Conservation (phyloP, 2,113 vertebrate species). For the Spilogale gracilis region DNA sequence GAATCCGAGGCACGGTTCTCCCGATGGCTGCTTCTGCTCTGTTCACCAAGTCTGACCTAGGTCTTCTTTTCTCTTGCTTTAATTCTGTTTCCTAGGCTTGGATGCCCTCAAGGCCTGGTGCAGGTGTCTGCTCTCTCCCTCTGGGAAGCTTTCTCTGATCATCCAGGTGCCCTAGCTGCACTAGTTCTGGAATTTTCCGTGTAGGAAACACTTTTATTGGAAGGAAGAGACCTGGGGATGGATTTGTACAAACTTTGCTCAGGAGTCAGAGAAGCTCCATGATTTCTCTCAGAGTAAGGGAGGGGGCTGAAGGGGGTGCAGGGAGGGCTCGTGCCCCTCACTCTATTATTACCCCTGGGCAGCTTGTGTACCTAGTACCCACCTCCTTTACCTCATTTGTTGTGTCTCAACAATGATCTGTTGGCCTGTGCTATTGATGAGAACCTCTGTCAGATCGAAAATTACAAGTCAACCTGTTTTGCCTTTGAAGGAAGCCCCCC, state of each 20-base stretch:
- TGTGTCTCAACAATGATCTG: background rate
- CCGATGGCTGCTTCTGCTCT: background rate
- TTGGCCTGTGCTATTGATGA: background rate
- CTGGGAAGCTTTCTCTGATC: background rate
- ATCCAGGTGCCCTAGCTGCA: background rate
- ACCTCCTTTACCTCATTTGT: background rate
- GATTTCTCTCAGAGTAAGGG: background rate
- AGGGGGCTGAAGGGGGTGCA: background rate
- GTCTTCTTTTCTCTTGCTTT: background rate
- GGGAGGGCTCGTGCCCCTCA: accelerated
- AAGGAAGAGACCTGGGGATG: background rate
- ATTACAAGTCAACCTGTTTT: background rate
- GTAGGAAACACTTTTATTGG: background rate
- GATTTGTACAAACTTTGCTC: background rate
- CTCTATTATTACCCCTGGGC: background rate
- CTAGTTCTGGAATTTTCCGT: background rate
- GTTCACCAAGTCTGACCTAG: accelerated
- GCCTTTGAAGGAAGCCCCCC: background rate
- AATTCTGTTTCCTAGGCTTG: background rate
- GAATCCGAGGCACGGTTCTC: background rate
- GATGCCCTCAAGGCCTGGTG: background rate
- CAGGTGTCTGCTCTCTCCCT: background rate
- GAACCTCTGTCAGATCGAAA: background rate
- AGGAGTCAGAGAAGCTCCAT: background rate
- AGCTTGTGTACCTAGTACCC: no score